Conservation (phyloP, 2,888 invertebrate genomes). For the Acrobasis suavella region DNA sequence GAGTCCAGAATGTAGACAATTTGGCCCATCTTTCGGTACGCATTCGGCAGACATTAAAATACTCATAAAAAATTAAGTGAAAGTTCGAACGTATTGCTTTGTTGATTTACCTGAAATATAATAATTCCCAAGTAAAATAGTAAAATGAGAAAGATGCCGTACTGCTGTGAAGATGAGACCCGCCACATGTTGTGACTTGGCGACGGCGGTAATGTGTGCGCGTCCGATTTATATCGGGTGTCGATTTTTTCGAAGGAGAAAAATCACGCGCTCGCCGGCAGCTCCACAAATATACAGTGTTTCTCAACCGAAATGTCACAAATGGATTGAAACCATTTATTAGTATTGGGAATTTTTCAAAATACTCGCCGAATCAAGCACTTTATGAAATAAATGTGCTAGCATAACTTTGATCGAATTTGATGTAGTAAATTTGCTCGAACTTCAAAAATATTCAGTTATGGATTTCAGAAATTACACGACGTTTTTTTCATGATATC, state of each 20-base stretch:
- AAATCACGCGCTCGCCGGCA: slow-evolving; percentile 29
- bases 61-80: too few relatives aligned
- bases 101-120: neutral
- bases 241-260: slow-evolving; percentile 42
- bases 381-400: neutral
- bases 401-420: too few relatives aligned
- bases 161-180: neutral
- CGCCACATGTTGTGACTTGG: slow-evolving; percentile 25
- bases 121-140: too few relatives aligned
- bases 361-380: neutral
- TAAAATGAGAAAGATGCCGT: too few relatives aligned
- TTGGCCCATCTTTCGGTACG: too few relatives aligned
- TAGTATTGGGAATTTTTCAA: neutral
- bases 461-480: too few relatives aligned
- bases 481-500: too few relatives aligned
- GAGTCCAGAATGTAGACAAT: too few relatives aligned
- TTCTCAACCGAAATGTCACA: slow-evolving; percentile 17
- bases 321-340: slow-evolving; percentile 15
- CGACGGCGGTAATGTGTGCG: slow-evolving; percentile 27
- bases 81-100: too few relatives aligned
- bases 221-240: slow-evolving; percentile 43
- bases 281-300: slow-evolving; percentile 21
- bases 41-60: too few relatives aligned
- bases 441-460: too few relatives aligned
- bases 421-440: too few relatives aligned